Percentiles rank a stretch among this genome's conserved stretches.
Conservation (phyloP, 2,888 invertebrate species). For the Eristalinus sepulchralis region DNA sequence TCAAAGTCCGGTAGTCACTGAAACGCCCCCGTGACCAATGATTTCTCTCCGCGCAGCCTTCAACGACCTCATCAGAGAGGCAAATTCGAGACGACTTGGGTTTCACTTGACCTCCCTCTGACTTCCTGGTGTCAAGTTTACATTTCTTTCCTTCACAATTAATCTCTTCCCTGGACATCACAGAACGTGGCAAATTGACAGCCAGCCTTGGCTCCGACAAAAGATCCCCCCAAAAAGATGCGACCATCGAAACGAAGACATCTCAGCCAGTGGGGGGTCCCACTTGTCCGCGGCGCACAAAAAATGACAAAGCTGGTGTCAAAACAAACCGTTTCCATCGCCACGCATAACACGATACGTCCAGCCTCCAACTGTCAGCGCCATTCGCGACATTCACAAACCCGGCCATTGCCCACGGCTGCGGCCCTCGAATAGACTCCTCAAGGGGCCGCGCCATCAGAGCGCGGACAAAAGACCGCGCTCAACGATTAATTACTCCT, state of each 20-base stretch:
- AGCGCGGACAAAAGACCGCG: constrained; percentile 39
- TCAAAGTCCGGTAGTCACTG: neutral
- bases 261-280: neutral
- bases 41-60: neutral
- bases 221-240: neutral
- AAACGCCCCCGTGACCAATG: neutral
- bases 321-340: constrained; percentile 8
- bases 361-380: constrained; percentile 22
- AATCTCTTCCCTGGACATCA: neutral
- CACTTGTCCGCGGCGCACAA: neutral
- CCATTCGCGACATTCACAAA: neutral
- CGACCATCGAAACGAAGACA: neutral
- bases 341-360: constrained; percentile 3
- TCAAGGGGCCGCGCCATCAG: neutral
- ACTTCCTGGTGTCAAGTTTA: neutral
- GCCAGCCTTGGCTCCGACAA: neutral
- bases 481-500: constrained; percentile 49
- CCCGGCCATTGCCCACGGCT: neutral
- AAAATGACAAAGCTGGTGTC: constrained; percentile 3
- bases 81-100: neutral
- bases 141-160: neutral
- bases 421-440: constrained; percentile 1
- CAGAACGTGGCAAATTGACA: too few species aligned
- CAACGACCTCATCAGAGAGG: neutral
- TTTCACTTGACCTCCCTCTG: neutral